These are phyloP conservation scores for Dendrocopos noguchii DNA, from an alignment of 2,113 vertebrate genomes.

Conservation along the genomic window DNA sequence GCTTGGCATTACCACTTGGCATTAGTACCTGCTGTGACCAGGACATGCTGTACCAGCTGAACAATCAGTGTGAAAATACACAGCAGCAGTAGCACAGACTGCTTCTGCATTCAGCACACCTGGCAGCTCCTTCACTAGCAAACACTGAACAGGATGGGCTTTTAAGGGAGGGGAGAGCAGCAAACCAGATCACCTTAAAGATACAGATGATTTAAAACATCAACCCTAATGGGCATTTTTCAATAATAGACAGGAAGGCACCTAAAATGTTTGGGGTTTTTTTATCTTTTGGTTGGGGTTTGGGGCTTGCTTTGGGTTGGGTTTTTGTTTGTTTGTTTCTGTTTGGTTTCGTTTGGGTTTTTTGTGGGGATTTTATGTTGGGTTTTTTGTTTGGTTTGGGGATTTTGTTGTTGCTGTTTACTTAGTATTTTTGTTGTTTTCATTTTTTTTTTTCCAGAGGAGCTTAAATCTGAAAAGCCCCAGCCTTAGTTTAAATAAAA, in stretches of 20 bases:
- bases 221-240: not conserved
- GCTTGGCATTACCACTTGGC: not conserved
- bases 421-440: too few species aligned
- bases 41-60: rapidly evolving
- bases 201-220: not conserved
- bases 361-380: too few species aligned
- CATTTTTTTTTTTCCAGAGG: too few species aligned
- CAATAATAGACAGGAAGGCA: not conserved
- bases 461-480: not conserved
- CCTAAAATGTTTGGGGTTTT: not conserved
- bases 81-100: not conserved
- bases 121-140: not conserved
- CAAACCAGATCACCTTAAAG: not conserved
- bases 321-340: too few species aligned
- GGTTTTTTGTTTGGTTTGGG: too few species aligned
- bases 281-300: too few species aligned
- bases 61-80: not conserved
- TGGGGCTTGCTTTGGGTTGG: too few species aligned
- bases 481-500: not conserved
- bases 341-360: too few species aligned
- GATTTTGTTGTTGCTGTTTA: too few species aligned
- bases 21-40: not conserved
- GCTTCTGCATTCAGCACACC: not conserved
- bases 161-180: not conserved
- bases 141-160: not conserved